Conservation (phyloP, 92 coral and sea anemone species). For the Porites evermanni region DNA sequence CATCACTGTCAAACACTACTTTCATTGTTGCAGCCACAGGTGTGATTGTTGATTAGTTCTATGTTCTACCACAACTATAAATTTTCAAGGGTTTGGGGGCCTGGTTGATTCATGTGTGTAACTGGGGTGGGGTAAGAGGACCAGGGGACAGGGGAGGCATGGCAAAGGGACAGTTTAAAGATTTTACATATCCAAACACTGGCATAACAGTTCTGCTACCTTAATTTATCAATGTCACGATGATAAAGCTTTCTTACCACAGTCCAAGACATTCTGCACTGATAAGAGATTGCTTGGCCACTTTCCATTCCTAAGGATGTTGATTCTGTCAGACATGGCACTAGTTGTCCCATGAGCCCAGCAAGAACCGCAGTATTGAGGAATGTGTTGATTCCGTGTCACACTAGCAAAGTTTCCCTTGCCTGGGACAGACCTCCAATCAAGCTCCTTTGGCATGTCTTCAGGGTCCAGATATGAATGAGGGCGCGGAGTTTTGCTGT, state of each 20-base stretch:
- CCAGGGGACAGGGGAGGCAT: no score
- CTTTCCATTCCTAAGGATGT: constrained; percentile 82
- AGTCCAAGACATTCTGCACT: constrained; percentile 94
- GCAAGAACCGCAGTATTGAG: constrained; percentile 99
- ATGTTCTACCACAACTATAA: no score
- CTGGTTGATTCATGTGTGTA: no score
- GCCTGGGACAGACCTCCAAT: constrained; percentile 88
- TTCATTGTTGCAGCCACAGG: no score
- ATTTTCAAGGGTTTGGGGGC: no score
- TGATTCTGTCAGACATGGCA: constrained; percentile 94
- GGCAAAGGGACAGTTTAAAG: no score
- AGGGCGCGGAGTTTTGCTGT: constrained; percentile 85
- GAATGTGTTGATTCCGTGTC: constrained; percentile 96
- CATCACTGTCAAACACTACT: no score
- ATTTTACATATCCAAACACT: no score
- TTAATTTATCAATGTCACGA: neutral
- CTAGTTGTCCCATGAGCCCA: constrained; percentile 99
- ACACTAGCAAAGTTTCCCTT: constrained; percentile 88
- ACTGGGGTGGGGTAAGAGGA: no score
- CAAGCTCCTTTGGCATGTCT: constrained; percentile 72
- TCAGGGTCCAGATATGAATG: constrained; percentile 80
- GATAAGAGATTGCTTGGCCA: constrained; percentile 93
- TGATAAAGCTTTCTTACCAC: constrained; percentile 75
- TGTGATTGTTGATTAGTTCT: no score
- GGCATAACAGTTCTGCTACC: no score